A percentile compares a stretch with the other conserved stretches of the same genome.
Conservation (phyloP, 2,113 vertebrate genomes). For the Thomomys bottae region DNA sequence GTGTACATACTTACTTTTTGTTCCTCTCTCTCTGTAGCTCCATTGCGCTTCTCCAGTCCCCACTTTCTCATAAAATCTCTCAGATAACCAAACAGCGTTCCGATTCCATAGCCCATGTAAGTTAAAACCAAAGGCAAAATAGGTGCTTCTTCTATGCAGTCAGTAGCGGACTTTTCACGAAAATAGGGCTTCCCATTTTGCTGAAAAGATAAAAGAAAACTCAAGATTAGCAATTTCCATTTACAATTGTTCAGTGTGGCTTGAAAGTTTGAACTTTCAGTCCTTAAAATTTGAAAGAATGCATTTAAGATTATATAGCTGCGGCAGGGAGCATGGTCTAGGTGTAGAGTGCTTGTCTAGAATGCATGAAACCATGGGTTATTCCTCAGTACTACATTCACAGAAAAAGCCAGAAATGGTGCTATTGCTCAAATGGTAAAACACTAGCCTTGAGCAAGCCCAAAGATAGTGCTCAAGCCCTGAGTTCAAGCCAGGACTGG, state of each 20-base stretch:
- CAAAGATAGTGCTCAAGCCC: too few species aligned
- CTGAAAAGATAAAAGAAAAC: slow-evolving; percentile 85
- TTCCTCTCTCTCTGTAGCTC: slow-evolving; percentile 91
- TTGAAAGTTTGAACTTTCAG: background rate
- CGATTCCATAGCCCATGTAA: slow-evolving; percentile 93
- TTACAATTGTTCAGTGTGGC: background rate
- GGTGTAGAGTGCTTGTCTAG: too few species aligned
- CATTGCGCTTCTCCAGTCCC: slow-evolving; percentile 92
- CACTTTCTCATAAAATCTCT: slow-evolving; percentile 94
- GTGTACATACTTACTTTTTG: slow-evolving; percentile 91
- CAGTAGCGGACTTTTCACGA: slow-evolving; percentile 82
- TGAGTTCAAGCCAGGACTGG: too few species aligned
- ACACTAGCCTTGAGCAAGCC: too few species aligned
- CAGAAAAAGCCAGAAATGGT: too few species aligned
- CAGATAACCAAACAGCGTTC: slow-evolving; percentile 94
- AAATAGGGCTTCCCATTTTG: slow-evolving; percentile 86
- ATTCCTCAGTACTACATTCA: too few species aligned
- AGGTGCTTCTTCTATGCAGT: slow-evolving; percentile 93
- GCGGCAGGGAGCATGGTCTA: too few species aligned
- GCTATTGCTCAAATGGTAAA: too few species aligned
- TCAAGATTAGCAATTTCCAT: slow-evolving; percentile 58
- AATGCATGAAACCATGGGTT: too few species aligned
- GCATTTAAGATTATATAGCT: background rate
- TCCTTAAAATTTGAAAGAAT: slow-evolving; percentile 9
- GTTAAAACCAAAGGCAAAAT: slow-evolving; percentile 93